Evolutionary conservation across 2,888 invertebrate species (phyloP).

Genomic region (Conistra vaccinii): DNA sequence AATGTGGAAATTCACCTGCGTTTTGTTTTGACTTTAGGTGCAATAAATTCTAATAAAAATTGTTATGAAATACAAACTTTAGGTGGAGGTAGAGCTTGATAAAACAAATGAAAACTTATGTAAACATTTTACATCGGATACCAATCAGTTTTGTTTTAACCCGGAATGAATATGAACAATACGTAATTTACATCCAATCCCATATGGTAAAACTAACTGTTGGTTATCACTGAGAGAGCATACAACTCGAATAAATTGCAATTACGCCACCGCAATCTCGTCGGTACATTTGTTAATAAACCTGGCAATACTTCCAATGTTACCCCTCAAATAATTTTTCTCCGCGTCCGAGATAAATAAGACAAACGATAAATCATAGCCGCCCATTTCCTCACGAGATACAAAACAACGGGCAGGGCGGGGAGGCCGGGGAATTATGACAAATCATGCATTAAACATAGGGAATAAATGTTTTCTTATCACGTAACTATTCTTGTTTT

Average conservation of each 20-base stretch:
- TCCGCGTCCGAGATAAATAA: constrained; percentile 86
- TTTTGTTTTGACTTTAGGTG: constrained; percentile 40
- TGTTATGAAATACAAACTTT: constrained; percentile 25
- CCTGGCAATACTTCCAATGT: constrained; percentile 78
- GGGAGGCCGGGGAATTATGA: constrained; percentile 90
- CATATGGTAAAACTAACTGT: constrained; percentile 51
- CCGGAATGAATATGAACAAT: constrained; percentile 43
- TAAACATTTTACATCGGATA: constrained; percentile 25
- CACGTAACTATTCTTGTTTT: constrained; percentile 90
- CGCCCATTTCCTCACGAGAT: constrained; percentile 87
- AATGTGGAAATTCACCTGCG: constrained; percentile 67
- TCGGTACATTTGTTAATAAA: constrained; percentile 84
- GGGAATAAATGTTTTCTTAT: constrained; percentile 91
- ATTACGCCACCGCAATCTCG: constrained; percentile 78
- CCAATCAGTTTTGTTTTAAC: constrained; percentile 41
- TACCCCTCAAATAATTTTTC: constrained; percentile 85
- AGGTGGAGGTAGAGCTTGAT: neutral
- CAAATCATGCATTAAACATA: constrained; percentile 91
- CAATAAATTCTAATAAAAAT: constrained; percentile 38
- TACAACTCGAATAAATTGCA: constrained; percentile 70
- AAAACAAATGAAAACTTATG: constrained; percentile 38
- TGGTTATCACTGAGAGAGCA: constrained; percentile 51
- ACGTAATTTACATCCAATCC: constrained; percentile 48
- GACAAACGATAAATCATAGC: constrained; percentile 88
- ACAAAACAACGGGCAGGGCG: constrained; percentile 87